Base-by-base conservation (phyloP, 2,113 vertebrate species). In the Perca flavescens region DNA sequence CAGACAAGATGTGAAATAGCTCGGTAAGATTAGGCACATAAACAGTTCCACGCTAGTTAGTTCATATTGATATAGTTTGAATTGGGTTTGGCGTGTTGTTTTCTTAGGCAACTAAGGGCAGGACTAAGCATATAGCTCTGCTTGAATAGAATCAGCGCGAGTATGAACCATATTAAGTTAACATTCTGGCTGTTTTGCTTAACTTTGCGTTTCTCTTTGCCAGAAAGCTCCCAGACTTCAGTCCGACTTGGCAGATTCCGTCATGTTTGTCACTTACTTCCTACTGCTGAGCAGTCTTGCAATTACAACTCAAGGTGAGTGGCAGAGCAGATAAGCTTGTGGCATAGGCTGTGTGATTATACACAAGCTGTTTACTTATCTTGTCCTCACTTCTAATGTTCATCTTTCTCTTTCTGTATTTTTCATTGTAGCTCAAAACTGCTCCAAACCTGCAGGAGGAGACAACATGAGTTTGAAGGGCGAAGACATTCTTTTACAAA, bases 251-350 rank as follows among this genome's bases (percentile, higher is more conserved):
- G 15, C 47, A 68, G 53, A 79, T 63, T 6, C 25, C 8, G n/a
- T n/a, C 60, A 92, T 92, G 91, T 36, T 0, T 21, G 4, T 58
- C 47, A 1, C 34, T 28, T 53, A 12, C 43, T 7, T 88, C 15
- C 19, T 86, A 2, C 16, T 88, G 0, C 31, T 81, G 50, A 10
- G 74, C 77, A 22, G 25, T 60, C 15, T 93, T 11, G 57, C 36
- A 0, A 0, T 65, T 4, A 22, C 0, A 17, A 71, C 34, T 77
- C 75, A 88, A 80, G 91, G 92, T 92, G 61, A 89, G 88, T 83
- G 53, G 7, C 53, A n/a, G 13, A 7, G 11, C 1, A 0, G 22
- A 70, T 31, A 1, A 64, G 17, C 25, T 31, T 40, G 12, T 43
- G 2, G 7, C 40, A 8, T 47, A 28, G 16, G 10, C 1, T n/a